These are phyloP conservation scores for Chromobotia macracanthus DNA, from an alignment of 2,797 vertebrate genomes.

Conservation along the genomic window DNA sequence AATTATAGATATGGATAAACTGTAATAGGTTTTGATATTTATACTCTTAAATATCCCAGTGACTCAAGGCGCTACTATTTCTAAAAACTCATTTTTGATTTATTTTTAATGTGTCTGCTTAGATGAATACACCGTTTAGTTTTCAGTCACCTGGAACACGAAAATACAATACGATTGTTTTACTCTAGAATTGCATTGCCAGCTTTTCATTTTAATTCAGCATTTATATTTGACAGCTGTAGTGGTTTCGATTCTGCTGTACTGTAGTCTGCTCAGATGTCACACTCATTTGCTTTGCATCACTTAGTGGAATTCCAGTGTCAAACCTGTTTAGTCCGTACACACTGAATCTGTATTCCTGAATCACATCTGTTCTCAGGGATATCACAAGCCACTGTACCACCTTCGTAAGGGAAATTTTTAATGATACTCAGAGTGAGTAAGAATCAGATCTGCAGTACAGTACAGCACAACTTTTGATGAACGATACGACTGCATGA, in stretches of 20 bases:
- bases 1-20: slow-evolving; percentile 69
- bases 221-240: not conserved
- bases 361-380: slow-evolving; percentile 61
- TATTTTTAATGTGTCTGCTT: slow-evolving; percentile 79
- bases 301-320: slow-evolving; percentile 8
- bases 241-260: not conserved
- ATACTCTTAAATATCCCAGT: slow-evolving; percentile 83
- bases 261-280: not conserved
- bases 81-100: slow-evolving; percentile 73
- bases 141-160: slow-evolving; percentile 74
- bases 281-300: not conserved
- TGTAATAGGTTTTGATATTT: slow-evolving; percentile 90
- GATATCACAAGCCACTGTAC: slow-evolving; percentile 52
- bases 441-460: slow-evolving; percentile 11
- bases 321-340: not conserved
- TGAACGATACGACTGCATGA: slow-evolving; percentile 22
- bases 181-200: slow-evolving; percentile 67
- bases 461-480: slow-evolving; percentile 45
- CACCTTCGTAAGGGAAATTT: slow-evolving; percentile 35
- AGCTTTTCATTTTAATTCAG: slow-evolving; percentile 76
- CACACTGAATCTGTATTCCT: slow-evolving; percentile 48
- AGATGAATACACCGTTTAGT: slow-evolving; percentile 78
- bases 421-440: slow-evolving; percentile 23
- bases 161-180: slow-evolving; percentile 69
- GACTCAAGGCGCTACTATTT: slow-evolving; percentile 82